Evolutionary conservation across 2,113 vertebrate genomes (phyloP), one percentile per base, ranked within the genome.

Genomic region (Pipa parva): DNA sequence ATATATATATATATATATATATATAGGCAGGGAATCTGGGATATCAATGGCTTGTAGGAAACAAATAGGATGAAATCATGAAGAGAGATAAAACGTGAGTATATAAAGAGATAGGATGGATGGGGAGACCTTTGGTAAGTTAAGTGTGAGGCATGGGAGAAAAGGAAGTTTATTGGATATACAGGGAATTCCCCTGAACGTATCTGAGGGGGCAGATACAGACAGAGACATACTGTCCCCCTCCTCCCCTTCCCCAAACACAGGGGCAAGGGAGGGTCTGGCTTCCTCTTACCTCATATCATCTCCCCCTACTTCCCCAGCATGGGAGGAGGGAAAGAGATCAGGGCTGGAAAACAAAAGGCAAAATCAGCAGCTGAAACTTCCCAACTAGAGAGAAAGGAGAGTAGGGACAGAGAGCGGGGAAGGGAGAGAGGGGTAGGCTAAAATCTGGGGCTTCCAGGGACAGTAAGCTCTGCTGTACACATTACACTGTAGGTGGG

Each of bases 221-320:
- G 45, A 63, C 65, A 68, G 65, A 59, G 65, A 68, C 65, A 68
- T 51, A 68, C 60, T 68, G 65, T 68, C 56, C 51, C 45, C 56
- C 65, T 52, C 62, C 55, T 67, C 55, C 39, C 64, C 61, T 60
- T 52, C 58, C 26, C 60, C 25, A 63, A 67, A 63, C 58, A 54
- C 27, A 57, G 37, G 65, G 65, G 65, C 28, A n/a, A 68, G 65
- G 67, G 52, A 63, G 63, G 65, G 64, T 68, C 49, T 42, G 18
- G 65, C 65, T 72, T 65, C 65, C 72, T 60, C 77, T 69, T 67
- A 72, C 50, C 76, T 63, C 75, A 74, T 77, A 72, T 45, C 57
- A 79, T 71, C 78, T 28, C 68, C 45, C 72, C 60, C 84, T 88
- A 83, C 86, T 84, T 84, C 83, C 90, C 89, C 85, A 82, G 85